Percentiles rank a stretch among this genome's conserved stretches.
Conservation (phyloP, 2,113 vertebrate genomes). For the Thunnus maccoyii region DNA sequence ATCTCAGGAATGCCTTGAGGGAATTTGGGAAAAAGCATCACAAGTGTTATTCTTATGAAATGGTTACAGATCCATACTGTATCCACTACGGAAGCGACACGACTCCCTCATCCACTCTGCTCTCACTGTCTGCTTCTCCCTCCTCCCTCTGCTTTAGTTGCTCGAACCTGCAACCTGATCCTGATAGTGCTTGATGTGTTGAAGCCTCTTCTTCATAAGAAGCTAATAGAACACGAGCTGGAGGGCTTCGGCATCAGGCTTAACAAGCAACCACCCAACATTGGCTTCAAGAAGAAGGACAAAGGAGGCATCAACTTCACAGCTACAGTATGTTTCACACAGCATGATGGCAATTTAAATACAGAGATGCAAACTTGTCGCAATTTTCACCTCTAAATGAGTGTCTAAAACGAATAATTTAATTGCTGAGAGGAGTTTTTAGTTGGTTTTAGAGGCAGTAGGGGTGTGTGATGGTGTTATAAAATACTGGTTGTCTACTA, state of each 20-base stretch:
- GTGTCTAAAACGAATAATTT: neutral
- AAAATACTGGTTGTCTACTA: neutral
- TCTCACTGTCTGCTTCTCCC: neutral
- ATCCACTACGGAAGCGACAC: neutral
- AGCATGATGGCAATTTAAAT: neutral
- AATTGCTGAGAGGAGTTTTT: neutral
- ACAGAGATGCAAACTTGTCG: neutral
- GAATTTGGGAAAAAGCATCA: neutral
- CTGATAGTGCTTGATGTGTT: slow-evolving; percentile 97
- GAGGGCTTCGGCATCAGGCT: slow-evolving; percentile 98
- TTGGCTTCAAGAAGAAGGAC: slow-evolving; percentile 99
- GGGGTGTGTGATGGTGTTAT: neutral
- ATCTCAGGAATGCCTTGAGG: no score
- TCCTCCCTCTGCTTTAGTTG: slow-evolving; percentile 84
- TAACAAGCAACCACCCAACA: slow-evolving; percentile 97
- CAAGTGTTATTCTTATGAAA: neutral
- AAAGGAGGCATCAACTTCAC: slow-evolving; percentile 99
- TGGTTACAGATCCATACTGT: neutral
- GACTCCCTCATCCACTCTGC: neutral
- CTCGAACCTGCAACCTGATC: slow-evolving; percentile 98
- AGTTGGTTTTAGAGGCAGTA: neutral
- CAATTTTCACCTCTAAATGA: neutral
- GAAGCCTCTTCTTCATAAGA: slow-evolving; percentile 97
- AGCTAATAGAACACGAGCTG: slow-evolving; percentile 97
- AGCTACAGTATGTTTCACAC: slow-evolving; percentile 87